Evolutionary conservation across 2,797 vertebrate genomes (phyloP), one percentile per base, ranked within the genome.

Genomic region (Uromys caudimaculatus): DNA sequence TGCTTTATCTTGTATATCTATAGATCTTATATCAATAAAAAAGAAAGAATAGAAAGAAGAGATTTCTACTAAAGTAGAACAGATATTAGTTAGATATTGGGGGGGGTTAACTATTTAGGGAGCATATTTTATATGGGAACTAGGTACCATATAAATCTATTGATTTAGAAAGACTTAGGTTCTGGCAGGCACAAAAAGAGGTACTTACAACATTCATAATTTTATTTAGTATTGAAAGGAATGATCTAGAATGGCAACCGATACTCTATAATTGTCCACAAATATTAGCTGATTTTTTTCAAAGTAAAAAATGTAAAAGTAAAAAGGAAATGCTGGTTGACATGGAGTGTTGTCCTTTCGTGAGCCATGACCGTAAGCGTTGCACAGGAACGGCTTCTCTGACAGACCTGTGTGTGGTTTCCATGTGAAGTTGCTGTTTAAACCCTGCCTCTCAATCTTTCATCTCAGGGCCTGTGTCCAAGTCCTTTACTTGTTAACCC

Each of bases 371-470:
- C 69, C 38, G 17, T 64, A 79, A 84, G 16, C 50, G 21, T 52
- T 60, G 24, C n/a, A 5, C 32, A 90, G 93, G 78, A 90, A 88
- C 4, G 12, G 47, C 92, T 94, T 64, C 90, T 95, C 77, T 67
- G 88, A 86, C 67, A 89, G 77, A 89, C 3, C 12, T 73, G 6
- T 7, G 5, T 79, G 8, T 86, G 89, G 78, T 78, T 76, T 64
- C 73, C 27, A 77, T 67, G 58, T 54, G 52, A 93, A 89, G 47
- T 41, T 76, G 27, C 41, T 78, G 21, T 87, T 41, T 78, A 90
- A 90, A 62, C 21, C 73, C 19, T 89, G 78, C 56, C 89, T 94
- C 76, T 86, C 92, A 81, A 92, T 85, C 92, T 95, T 97, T 92
- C 95, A 83, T 86, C 92, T 87, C 24, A 13, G n/a, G 41, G 54